Conservation (phyloP, 2,113 vertebrate species). For the Mirounga angustirostris region DNA sequence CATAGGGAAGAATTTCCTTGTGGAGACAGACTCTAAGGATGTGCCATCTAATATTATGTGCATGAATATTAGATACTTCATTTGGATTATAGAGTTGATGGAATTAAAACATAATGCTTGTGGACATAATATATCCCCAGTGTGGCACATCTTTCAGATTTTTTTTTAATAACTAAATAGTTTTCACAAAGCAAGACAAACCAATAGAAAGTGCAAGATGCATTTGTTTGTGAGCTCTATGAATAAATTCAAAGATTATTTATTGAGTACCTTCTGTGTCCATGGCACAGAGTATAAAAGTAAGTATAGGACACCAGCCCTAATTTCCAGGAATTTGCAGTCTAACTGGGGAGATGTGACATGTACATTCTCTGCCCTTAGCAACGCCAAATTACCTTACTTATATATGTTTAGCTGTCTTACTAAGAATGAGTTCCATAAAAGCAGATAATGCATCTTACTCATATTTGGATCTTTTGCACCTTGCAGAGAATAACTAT, state of each 20-base stretch:
- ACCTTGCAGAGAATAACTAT: not conserved
- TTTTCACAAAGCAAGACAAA: constrained; percentile 15
- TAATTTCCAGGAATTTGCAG: constrained; percentile 11
- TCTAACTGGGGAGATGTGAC: not conserved
- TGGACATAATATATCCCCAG: constrained; percentile 1
- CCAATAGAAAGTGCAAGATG: not conserved
- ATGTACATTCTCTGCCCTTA: not conserved
- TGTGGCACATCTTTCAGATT: not conserved
- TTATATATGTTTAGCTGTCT: not conserved
- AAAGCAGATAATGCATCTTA: not conserved
- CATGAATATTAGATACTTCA: constrained; percentile 59
- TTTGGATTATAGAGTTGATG: constrained; percentile 31
- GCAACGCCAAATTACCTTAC: not conserved
- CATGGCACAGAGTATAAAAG: constrained; percentile 3
- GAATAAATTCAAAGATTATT: not conserved
- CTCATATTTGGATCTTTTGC: not conserved
- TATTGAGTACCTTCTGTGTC: not conserved
- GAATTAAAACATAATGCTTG: constrained; percentile 65
- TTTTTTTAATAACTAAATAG: not conserved
- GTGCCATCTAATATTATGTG: constrained; percentile 34
- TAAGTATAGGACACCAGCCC: not conserved
- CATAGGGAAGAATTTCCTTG: constrained; percentile 56
- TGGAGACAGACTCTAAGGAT: constrained; percentile 18
- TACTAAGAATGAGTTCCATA: not conserved
- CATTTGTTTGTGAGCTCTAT: constrained; percentile 31